Evolutionary conservation across 2,888 invertebrate genomes (phyloP).

Genomic region (Cataglyphis rosenhaueri): DNA sequence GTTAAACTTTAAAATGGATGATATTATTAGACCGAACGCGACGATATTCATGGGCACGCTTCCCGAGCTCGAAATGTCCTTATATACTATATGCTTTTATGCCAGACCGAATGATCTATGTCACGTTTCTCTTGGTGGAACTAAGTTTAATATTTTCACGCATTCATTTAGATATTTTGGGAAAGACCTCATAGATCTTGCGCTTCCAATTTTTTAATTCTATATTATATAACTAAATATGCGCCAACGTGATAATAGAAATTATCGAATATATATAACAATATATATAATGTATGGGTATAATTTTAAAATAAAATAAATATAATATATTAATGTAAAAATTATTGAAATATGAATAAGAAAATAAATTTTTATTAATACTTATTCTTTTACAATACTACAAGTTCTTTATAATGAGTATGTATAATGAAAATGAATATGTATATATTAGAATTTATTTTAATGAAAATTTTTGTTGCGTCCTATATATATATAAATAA

Average conservation of each 20-base stretch:
- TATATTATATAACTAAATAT: neutral
- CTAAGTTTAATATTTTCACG: conserved; percentile 83
- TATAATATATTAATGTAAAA: neutral
- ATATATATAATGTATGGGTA: neutral
- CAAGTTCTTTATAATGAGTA: neutral
- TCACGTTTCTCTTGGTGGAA: conserved; percentile 85
- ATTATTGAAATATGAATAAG: conserved; percentile 6
- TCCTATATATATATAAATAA: neutral
- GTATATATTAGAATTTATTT: conserved; percentile 8
- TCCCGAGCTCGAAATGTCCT: conserved; percentile 88
- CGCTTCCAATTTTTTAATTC: conserved; percentile 71
- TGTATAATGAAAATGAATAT: no score
- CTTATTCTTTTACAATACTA: neutral
- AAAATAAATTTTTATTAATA: neutral
- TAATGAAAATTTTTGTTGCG: neutral
- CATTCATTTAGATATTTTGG: conserved; percentile 77
- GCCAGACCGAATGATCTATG: conserved; percentile 86
- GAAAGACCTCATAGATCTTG: conserved; percentile 78
- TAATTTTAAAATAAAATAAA: neutral
- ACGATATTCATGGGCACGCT: conserved; percentile 86
- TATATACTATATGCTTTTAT: conserved; percentile 88
- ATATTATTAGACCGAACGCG: conserved; percentile 83
- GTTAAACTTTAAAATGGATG: conserved; percentile 84
- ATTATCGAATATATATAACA: neutral
- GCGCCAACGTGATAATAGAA: neutral